phyloP scores from a whole-genome alignment of 2,888 invertebrate genomes.

The Matsumyia berberina region DNA sequence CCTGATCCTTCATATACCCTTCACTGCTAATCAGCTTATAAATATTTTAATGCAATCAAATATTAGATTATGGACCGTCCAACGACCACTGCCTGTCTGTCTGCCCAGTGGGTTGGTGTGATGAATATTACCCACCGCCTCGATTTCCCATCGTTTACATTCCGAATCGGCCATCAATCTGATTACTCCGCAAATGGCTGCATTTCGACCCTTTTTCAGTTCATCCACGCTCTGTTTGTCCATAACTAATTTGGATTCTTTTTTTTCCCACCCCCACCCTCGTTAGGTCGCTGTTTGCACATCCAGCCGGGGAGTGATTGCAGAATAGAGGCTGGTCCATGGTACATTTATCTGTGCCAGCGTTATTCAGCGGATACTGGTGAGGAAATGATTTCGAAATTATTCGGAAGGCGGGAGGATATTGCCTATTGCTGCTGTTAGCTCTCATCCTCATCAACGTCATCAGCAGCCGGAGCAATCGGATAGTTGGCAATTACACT shows the following conservation, averaged over 20 bases:
- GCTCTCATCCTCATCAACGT: conserved; percentile 53
- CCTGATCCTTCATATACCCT: neutral
- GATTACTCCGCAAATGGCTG: conserved; percentile 39
- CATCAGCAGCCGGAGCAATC: conserved; percentile 7
- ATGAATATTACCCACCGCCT: conserved; percentile 1
- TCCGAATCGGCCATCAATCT: conserved; percentile 36
- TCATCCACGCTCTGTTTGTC: conserved; percentile 43
- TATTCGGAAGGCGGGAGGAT: conserved; percentile 66
- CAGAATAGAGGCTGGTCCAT: neutral
- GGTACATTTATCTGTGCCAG: neutral
- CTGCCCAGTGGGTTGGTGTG: neutral
- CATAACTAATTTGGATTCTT: conserved; percentile 35
- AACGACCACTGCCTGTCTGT: neutral
- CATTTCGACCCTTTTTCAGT: conserved; percentile 20
- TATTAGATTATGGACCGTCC: conserved; percentile 55
- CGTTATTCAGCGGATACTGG: conserved; percentile 48
- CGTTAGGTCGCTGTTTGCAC: conserved; percentile 30
- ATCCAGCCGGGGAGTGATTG: conserved; percentile 2
- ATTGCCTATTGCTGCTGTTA: conserved; percentile 51
- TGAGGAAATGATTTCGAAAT: conserved; percentile 74
- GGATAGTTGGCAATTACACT: conserved; percentile 28
- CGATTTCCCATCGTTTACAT: conserved; percentile 25
- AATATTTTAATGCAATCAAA: conserved; percentile 70
- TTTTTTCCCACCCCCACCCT: neutral
- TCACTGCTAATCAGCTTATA: conserved; percentile 58